Conservation (phyloP, 2,113 vertebrate species). For the Porphyrio hochstetteri region DNA sequence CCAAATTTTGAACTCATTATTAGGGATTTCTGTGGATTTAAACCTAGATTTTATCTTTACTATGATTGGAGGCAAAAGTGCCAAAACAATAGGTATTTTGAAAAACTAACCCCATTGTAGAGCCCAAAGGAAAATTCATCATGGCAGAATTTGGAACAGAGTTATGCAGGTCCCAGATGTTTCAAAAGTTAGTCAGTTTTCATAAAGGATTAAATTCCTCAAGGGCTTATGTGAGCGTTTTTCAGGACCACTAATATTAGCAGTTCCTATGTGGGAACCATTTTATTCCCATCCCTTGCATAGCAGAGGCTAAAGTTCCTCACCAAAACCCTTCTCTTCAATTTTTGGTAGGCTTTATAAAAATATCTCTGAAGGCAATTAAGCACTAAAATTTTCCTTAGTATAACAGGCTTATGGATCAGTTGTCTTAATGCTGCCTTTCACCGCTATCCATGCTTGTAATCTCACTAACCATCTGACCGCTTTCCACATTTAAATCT, state of each 20-base stretch:
- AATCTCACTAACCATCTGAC: conserved; percentile 53
- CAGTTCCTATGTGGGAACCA: neutral
- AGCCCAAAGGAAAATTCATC: neutral
- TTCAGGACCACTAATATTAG: neutral
- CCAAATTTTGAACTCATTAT: neutral
- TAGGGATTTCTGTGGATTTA: neutral
- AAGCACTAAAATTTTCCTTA: conserved; percentile 17
- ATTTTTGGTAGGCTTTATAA: neutral
- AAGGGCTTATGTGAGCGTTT: neutral
- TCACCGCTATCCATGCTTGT: neutral
- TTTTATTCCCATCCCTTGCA: neutral
- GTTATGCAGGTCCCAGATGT: neutral
- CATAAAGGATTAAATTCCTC: neutral
- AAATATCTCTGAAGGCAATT: conserved; percentile 25
- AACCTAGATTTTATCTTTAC: neutral
- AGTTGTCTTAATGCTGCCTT: conserved; percentile 43
- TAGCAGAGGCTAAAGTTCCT: neutral
- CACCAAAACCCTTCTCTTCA: neutral
- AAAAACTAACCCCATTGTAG: neutral
- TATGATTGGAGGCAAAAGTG: neutral
- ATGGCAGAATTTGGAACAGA: neutral
- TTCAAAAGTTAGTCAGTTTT: conserved; percentile 1
- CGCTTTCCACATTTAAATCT: conserved; percentile 20
- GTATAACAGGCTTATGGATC: conserved; percentile 40
- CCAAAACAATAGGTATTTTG: neutral